Conservation (phyloP, 2,113 vertebrate species). For the Podarcis cretensis region DNA sequence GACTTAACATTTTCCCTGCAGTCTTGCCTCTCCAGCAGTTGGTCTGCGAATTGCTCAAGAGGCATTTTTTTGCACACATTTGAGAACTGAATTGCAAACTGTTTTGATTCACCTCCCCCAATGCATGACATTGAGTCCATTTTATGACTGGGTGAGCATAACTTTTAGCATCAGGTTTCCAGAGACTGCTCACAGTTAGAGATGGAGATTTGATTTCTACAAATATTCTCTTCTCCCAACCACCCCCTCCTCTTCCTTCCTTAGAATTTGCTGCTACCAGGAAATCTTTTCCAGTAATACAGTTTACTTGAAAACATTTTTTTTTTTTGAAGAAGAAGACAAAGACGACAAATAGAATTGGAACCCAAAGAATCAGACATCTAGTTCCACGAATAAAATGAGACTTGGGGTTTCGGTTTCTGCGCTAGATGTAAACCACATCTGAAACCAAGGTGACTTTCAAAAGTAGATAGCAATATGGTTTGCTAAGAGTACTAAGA, state of each 20-base stretch:
- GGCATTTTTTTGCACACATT: conserved; percentile 7
- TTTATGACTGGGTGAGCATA: not conserved
- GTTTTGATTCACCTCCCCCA: not conserved
- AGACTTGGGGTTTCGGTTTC: not conserved
- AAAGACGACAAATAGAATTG: not conserved
- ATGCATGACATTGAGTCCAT: not conserved
- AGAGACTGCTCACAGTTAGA: not conserved
- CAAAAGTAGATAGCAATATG: not conserved
- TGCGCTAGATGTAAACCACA: not conserved
- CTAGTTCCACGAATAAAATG: not conserved
- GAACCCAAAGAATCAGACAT: not conserved
- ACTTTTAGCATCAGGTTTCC: conserved; percentile 7
- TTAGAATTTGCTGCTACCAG: not conserved
- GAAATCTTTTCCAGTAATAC: not conserved
- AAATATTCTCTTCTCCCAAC: not conserved
- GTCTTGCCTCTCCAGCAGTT: not conserved
- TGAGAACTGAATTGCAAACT: not conserved
- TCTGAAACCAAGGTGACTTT: not conserved
- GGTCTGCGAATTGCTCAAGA: not conserved
- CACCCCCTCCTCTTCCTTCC: not conserved
- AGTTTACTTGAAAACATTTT: not conserved
- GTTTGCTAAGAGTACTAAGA: not conserved
- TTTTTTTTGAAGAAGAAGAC: no score
- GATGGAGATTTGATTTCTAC: not conserved
- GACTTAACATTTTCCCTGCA: not conserved